A percentile compares a stretch with the other conserved stretches of the same genome.
phyloP scores from a whole-genome alignment of 2,888 invertebrate genomes.

The Colletes collaris region DNA sequence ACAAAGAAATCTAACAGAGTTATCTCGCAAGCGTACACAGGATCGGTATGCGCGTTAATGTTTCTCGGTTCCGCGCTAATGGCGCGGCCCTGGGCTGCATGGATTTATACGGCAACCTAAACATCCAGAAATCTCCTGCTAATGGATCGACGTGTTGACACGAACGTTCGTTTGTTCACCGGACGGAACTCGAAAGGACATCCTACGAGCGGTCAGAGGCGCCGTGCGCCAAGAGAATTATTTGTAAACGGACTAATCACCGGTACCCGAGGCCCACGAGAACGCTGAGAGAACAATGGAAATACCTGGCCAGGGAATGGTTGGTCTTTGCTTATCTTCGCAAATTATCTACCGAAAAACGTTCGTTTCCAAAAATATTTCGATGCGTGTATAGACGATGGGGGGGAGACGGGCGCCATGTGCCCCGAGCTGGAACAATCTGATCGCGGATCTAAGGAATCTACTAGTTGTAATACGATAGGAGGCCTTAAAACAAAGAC shows the following conservation, averaged over 20 bases:
- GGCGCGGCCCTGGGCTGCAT: conserved; percentile 42
- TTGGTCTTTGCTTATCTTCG: conserved; percentile 39
- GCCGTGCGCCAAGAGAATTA: conserved; percentile 45
- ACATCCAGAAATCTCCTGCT: conserved; percentile 51
- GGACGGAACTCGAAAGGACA: conserved; percentile 1
- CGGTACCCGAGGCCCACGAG: conserved; percentile 15
- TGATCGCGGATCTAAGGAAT: conserved; percentile 54
- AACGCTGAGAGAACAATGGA: conserved; percentile 34
- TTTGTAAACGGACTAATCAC: conserved; percentile 50
- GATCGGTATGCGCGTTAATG: conserved; percentile 44
- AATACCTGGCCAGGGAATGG: conserved; percentile 13
- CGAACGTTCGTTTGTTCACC: conserved; percentile 47
- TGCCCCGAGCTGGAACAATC: conserved; percentile 52
- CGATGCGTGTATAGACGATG: conserved; percentile 14
- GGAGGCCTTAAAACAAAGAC: conserved; percentile 59
- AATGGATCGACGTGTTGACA: conserved; percentile 69
- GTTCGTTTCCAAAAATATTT: conserved; percentile 39
- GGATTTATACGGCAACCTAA: conserved; percentile 37
- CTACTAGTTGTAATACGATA: conserved; percentile 61
- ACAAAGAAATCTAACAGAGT: conserved; percentile 46
- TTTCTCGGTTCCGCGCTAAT: conserved; percentile 63
- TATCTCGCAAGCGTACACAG: conserved; percentile 54
- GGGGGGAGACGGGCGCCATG: conserved; percentile 46
- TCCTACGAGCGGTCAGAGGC: conserved; percentile 35
- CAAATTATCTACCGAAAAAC: conserved; percentile 38